Percentiles rank a stretch among this genome's conserved stretches.
Evolutionary conservation across 2,888 invertebrate genomes (phyloP).

Genomic region (Carcina quercana): DNA sequence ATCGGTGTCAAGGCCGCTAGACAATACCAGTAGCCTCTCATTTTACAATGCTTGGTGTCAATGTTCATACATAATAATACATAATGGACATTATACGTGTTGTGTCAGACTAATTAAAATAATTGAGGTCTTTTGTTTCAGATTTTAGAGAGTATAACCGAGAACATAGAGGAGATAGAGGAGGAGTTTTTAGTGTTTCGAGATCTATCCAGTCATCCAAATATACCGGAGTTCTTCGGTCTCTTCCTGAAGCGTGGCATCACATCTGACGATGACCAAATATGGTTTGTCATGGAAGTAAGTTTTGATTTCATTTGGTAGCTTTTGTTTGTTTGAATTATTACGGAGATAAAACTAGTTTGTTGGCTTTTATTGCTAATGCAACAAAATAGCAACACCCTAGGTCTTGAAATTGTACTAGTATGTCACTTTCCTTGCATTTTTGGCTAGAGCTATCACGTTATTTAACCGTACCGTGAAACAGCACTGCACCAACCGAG

Average conservation of each 20-base stretch:
- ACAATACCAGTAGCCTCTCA: slow-evolving; percentile 48
- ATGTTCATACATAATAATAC: slow-evolving; percentile 11
- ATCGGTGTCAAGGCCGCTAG: slow-evolving; percentile 59
- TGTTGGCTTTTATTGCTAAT: neutral
- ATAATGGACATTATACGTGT: slow-evolving; percentile 10
- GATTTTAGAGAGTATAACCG: slow-evolving; percentile 85
- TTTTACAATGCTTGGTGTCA: slow-evolving; percentile 35
- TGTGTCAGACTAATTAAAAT: slow-evolving; percentile 4
- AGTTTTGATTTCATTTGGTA: too few relatives aligned
- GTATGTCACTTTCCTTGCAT: too few relatives aligned
- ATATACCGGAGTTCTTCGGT: slow-evolving; percentile 84
- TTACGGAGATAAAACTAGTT: too few relatives aligned
- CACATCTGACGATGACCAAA: slow-evolving; percentile 80
- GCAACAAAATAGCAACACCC: neutral
- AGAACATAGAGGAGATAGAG: slow-evolving; percentile 88
- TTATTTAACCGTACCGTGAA: too few relatives aligned
- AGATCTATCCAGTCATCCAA: slow-evolving; percentile 83
- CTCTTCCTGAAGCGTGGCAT: slow-evolving; percentile 79
- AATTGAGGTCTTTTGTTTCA: slow-evolving; percentile 23
- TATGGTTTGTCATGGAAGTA: slow-evolving; percentile 92
- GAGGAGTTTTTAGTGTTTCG: slow-evolving; percentile 84
- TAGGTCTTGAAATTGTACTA: neutral
- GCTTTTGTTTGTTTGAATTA: too few relatives aligned
- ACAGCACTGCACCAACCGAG: too few relatives aligned
- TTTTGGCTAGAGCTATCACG: too few relatives aligned